A percentile compares a stretch with the other conserved stretches of the same genome.
phyloP scores from a whole-genome alignment of 2,113 vertebrate genomes.

The Corvus cornix region DNA sequence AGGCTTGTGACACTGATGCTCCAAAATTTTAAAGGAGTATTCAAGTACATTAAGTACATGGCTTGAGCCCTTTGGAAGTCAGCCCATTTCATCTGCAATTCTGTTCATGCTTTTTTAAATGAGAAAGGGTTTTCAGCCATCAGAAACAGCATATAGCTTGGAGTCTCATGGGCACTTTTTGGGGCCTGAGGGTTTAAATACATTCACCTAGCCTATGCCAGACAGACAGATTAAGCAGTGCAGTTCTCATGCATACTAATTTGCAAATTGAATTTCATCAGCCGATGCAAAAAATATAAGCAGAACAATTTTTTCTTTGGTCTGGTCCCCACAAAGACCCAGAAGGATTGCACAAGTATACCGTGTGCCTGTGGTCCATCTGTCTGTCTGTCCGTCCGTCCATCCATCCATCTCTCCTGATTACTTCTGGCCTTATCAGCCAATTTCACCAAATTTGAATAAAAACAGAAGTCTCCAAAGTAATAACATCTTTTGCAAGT shows the following conservation, averaged over 20 bases:
- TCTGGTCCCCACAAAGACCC: background rate
- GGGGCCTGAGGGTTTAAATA: background rate
- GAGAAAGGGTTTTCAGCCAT: background rate
- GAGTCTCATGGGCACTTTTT: background rate
- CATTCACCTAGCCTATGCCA: background rate
- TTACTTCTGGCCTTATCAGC: background rate
- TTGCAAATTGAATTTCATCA: background rate
- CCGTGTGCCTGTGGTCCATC: rapidly evolving
- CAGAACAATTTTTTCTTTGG: background rate
- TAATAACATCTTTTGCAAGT: background rate
- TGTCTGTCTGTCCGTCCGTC: no score
- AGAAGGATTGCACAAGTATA: background rate
- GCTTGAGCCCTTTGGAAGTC: background rate
- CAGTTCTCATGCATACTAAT: background rate
- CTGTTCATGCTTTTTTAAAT: background rate
- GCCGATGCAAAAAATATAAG: background rate
- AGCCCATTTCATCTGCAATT: background rate
- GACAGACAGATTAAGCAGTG: background rate
- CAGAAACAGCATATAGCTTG: background rate
- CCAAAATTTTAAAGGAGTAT: background rate
- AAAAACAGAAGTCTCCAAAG: background rate
- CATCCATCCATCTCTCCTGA: background rate
- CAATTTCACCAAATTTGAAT: background rate
- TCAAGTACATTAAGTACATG: background rate
- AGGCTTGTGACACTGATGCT: background rate